phyloP scores from a whole-genome alignment of 2,113 vertebrate species.

The Geococcyx californianus region DNA sequence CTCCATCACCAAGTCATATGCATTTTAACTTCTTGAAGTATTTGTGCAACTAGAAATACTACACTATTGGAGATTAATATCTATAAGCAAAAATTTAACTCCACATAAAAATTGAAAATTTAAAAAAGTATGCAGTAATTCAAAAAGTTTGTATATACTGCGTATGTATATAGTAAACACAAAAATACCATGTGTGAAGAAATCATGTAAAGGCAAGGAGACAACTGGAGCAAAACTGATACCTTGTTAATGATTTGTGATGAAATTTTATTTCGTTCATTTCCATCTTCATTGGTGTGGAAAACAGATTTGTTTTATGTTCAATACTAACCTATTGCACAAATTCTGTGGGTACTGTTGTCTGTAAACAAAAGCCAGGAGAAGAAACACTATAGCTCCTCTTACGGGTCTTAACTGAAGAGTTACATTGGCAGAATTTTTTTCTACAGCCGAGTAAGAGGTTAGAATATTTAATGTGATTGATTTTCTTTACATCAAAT shows the following conservation, averaged over 20 bases:
- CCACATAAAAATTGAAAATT: background rate
- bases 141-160: background rate
- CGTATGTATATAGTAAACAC: background rate
- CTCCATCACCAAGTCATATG: background rate
- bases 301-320: background rate
- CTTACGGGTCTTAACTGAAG: background rate
- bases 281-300: background rate
- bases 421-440: background rate
- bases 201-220: background rate
- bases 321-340: background rate
- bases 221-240: background rate
- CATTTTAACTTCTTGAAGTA: background rate
- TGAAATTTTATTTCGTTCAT: background rate
- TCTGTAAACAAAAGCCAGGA: background rate
- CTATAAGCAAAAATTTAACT: background rate
- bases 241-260: background rate
- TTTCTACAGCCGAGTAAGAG: background rate
- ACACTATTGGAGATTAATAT: background rate
- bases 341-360: background rate
- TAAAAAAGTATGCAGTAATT: background rate
- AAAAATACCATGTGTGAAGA: background rate
- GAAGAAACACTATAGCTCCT: background rate
- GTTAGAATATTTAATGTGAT: background rate
- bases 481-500: background rate
- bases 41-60: background rate